Base-by-base conservation (phyloP, 2,113 vertebrate species). In the Oncorhynchus nerka region DNA sequence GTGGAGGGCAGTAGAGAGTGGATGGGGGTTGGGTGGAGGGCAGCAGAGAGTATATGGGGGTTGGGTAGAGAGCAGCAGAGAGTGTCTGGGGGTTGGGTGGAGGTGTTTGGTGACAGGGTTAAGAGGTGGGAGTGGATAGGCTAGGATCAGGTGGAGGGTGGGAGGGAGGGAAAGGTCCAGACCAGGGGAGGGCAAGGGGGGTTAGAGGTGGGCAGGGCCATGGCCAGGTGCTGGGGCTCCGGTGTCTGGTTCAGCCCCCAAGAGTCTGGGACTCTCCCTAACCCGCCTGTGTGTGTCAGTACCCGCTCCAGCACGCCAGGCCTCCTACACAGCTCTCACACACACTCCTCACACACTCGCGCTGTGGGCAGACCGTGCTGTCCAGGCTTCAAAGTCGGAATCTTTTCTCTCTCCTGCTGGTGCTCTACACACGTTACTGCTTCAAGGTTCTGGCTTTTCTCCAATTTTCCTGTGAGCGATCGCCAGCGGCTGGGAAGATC, bases 141-240 rank as follows among this genome's bases (percentile, higher is more conserved):
- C 57, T 20, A 30, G 22, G 49, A 34, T 26, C 48, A 72, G 45
- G 77, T 73, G 79, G 76, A 51, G 79, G 74, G 11, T 19, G 5
- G 26, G 6, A 12, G 5, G 45, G 12, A 19, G 20, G n/a, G n/a
- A 22, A 7, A 62, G 59, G n/a, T 22, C 2, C 19, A 62, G 69
- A 68, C 49, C 67, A 55, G 39, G 70, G 49, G 76, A 83, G 70
- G 45, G 67, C 72, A 62, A 13, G 26, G 59, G 13, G 51, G 30
- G 49, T 24, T 66, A 68, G 48, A 22, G 5, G 68, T 68, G 85
- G 84, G 89, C 45, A 34, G 78, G 76, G 80, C 81, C 83, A 76
- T 57, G 77, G 57, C 84, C 92, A 93, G 90, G 92, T 92, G 87
- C 48, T 75, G 74, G 75, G 66, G 69, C 71, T 80, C 75, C 68